A percentile compares a stretch with the other conserved stretches of the same genome.
phyloP scores from a whole-genome alignment of 1,140 invertebrate species.

The Drosophila auraria region DNA sequence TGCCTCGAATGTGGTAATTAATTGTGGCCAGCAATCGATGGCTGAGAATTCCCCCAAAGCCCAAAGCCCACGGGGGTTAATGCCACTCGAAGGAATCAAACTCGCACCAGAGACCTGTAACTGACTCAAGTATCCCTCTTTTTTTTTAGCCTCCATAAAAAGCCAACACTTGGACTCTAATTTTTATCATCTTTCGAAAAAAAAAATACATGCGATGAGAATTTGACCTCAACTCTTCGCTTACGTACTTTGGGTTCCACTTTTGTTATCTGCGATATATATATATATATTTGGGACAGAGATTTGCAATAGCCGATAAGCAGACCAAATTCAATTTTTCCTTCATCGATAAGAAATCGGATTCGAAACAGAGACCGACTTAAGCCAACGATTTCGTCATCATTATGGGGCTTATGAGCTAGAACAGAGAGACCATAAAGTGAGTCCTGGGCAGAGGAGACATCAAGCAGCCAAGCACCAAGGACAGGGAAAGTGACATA shows the following conservation, averaged over 20 bases:
- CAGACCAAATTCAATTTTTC: constrained; percentile 43
- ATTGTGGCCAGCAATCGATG: constrained; percentile 58
- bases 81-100: constrained; percentile 36
- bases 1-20: constrained; percentile 60
- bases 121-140: background rate
- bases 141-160: background rate
- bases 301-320: constrained; percentile 30
- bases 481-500: constrained; percentile 24
- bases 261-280: constrained; percentile 32
- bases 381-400: constrained; percentile 32
- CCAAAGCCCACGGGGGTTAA: constrained; percentile 36
- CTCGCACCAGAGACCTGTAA: background rate
- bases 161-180: constrained; percentile 19
- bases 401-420: constrained; percentile 37
- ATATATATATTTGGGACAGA: constrained; percentile 23
- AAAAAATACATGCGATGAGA: constrained; percentile 2
- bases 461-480: constrained; percentile 3
- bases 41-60: constrained; percentile 15
- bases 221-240: background rate
- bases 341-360: constrained; percentile 22
- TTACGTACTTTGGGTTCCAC: constrained; percentile 12
- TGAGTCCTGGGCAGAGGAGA: background rate
- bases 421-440: constrained; percentile 29
- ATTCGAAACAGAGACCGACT: background rate
- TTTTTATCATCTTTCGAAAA: constrained; percentile 6